These are phyloP conservation scores for Zele albiditarsus DNA, from an alignment of 2,888 invertebrate species.

Conservation along the genomic window DNA sequence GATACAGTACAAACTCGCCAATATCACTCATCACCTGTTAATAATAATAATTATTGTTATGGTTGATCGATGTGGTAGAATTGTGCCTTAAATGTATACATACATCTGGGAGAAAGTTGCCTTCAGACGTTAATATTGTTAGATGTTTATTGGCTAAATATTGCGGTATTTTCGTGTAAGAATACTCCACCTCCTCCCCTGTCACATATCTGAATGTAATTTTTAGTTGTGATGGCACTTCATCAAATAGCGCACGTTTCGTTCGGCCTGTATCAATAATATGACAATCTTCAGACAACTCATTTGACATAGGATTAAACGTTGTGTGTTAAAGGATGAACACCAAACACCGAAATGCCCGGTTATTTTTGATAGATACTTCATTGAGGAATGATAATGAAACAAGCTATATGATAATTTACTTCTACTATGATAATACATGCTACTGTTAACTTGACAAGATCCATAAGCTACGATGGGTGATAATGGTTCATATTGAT, in stretches of 20 bases:
- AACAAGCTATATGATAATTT: too few relatives aligned
- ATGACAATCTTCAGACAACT: background rate
- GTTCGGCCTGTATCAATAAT: background rate
- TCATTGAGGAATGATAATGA: too few relatives aligned
- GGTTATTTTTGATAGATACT: too few relatives aligned
- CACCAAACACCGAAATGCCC: too few relatives aligned
- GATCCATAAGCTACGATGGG: too few relatives aligned
- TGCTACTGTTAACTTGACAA: too few relatives aligned
- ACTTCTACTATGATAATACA: too few relatives aligned
- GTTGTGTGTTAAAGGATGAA: too few relatives aligned
- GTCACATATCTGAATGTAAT: background rate
- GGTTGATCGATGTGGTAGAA: background rate
- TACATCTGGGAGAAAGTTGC: background rate
- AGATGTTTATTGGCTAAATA: background rate
- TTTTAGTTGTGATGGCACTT: background rate
- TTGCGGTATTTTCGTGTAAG: background rate
- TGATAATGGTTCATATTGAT: too few relatives aligned
- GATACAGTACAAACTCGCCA: background rate
- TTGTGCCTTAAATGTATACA: background rate
- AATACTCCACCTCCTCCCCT: background rate
- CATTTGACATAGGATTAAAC: too few relatives aligned
- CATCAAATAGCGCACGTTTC: background rate
- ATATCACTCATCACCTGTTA: background rate
- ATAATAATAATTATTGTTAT: background rate
- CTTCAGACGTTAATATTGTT: background rate